Conservation (phyloP, 2,797 vertebrate species). For the Esox lucius region DNA sequence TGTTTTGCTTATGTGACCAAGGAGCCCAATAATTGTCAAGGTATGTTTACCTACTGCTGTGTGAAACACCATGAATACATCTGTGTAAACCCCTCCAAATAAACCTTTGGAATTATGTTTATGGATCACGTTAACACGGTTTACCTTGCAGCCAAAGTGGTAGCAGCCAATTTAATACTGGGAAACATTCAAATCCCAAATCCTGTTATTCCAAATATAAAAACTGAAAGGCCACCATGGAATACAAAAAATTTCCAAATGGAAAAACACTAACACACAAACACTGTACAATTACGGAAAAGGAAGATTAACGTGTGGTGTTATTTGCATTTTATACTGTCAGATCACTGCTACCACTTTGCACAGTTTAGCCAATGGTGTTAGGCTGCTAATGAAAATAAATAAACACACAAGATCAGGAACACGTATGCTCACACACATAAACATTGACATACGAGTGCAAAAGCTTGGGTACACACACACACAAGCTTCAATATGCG, state of each 20-base stretch:
- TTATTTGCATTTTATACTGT: neutral
- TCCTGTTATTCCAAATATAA: neutral
- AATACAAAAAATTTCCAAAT: neutral
- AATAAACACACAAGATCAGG: neutral
- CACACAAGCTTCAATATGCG: neutral
- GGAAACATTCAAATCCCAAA: neutral
- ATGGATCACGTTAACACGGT: neutral
- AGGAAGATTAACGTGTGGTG: too few species aligned
- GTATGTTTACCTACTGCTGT: neutral
- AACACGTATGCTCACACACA: neutral
- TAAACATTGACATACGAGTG: neutral
- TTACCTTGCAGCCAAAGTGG: too few species aligned
- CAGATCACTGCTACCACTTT: neutral
- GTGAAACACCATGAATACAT: neutral
- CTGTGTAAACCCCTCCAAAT: too few species aligned
- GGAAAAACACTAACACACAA: neutral
- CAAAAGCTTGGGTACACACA: neutral
- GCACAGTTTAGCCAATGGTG: constrained; percentile 1
- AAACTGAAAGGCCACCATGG: neutral
- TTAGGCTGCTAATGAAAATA: constrained; percentile 5
- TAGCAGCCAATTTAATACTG: too few species aligned
- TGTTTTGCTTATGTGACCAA: too few species aligned
- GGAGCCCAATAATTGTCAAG: too few species aligned
- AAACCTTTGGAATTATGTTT: neutral
- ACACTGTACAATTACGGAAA: neutral